phyloP scores from a whole-genome alignment of 2,113 vertebrate genomes.

The Dissostichus mawsoni region DNA sequence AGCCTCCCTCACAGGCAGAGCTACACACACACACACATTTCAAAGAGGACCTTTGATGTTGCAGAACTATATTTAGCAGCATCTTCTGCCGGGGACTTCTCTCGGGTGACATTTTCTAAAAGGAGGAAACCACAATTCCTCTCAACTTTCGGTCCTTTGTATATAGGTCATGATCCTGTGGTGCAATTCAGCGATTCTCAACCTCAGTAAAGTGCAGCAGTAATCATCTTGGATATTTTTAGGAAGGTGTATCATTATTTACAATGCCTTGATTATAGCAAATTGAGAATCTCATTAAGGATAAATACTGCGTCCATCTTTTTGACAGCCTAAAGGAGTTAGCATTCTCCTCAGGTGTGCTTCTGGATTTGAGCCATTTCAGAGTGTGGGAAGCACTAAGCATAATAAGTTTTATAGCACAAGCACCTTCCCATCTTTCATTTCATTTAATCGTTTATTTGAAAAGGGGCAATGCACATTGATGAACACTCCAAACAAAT shows the following conservation, averaged over 20 bases:
- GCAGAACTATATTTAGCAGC: slow-evolving; percentile 73
- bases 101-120: slow-evolving; percentile 65
- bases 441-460: too few species aligned
- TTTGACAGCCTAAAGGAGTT: neutral
- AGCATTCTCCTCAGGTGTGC: slow-evolving; percentile 36
- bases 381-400: slow-evolving; percentile 28
- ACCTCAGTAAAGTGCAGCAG: neutral
- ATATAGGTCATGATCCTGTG: slow-evolving; percentile 52
- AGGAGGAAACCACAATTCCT: slow-evolving; percentile 55
- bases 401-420: slow-evolving; percentile 28
- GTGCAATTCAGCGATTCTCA: slow-evolving; percentile 7
- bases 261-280: slow-evolving; percentile 14
- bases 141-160: slow-evolving; percentile 37
- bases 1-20: slow-evolving; percentile 51
- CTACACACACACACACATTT: slow-evolving; percentile 54
- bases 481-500: too few species aligned
- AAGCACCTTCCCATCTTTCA: slow-evolving; percentile 9
- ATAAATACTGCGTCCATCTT: slow-evolving; percentile 40
- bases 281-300: slow-evolving; percentile 26
- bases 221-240: neutral
- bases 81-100: slow-evolving; percentile 69
- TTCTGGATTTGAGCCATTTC: slow-evolving; percentile 40
- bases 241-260: slow-evolving; percentile 10
- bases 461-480: too few species aligned
- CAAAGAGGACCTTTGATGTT: slow-evolving; percentile 79